Conservation (phyloP, 2,888 invertebrate genomes). For the Leptinotarsa juncta region DNA sequence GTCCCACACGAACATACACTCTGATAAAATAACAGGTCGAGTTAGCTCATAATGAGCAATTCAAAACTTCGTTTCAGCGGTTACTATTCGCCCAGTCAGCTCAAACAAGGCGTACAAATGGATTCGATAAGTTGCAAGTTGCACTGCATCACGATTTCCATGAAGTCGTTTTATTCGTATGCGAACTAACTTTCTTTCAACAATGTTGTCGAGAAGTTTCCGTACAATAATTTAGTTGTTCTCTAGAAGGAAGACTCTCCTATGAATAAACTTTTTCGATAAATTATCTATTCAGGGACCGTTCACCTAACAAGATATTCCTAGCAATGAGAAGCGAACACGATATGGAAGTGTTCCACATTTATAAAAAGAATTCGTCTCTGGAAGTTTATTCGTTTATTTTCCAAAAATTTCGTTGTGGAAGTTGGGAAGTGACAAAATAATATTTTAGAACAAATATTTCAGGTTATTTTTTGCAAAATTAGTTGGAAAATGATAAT, state of each 20-base stretch:
- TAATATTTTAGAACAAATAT: not conserved
- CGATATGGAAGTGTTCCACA: not conserved
- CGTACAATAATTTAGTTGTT: conserved; percentile 26
- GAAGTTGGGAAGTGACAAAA: not conserved
- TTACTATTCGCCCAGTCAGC: no score
- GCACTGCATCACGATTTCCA: not conserved
- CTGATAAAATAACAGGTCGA: no score
- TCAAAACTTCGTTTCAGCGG: no score
- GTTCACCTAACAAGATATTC: conserved; percentile 27
- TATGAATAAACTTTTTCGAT: conserved; percentile 29
- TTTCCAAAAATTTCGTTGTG: not conserved
- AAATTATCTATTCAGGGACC: conserved; percentile 26
- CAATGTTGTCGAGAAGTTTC: conserved; percentile 28
- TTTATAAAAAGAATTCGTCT: not conserved
- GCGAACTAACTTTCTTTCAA: conserved; percentile 22
- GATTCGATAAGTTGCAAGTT: conserved; percentile 3
- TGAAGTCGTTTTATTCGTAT: conserved; percentile 19
- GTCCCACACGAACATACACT: no score
- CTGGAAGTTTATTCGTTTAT: not conserved
- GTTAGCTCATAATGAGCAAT: no score
- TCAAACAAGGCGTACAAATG: no score
- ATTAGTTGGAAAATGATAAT: not conserved
- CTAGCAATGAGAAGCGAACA: conserved; percentile 13
- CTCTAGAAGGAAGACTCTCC: conserved; percentile 18
- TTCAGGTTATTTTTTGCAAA: not conserved